Percentiles rank a stretch among this genome's conserved stretches.
Conservation (phyloP, 2,113 vertebrate genomes). For the Pteronura brasiliensis region DNA sequence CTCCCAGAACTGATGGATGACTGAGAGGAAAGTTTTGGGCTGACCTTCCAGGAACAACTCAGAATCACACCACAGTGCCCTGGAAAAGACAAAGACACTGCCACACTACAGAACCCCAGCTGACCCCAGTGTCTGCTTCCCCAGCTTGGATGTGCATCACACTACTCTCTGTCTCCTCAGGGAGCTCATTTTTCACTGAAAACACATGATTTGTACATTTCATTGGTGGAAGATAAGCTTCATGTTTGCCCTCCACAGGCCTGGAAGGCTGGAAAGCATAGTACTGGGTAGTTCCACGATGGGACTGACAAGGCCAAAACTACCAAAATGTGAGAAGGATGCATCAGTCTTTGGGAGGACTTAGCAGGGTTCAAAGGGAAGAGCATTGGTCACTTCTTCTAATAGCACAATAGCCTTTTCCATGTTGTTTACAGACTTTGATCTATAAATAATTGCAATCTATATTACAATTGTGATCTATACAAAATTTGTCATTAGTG, state of each 20-base stretch:
- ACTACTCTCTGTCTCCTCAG: neutral
- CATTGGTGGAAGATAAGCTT: neutral
- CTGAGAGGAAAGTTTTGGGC: neutral
- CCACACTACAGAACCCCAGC: too few species aligned
- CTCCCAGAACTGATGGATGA: neutral
- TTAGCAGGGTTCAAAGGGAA: rapidly evolving
- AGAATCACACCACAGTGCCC: neutral
- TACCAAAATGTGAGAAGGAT: neutral
- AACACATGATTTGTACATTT: neutral
- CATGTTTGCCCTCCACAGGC: neutral
- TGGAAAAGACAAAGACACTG: rapidly evolving
- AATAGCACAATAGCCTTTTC: neutral
- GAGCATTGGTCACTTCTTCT: neutral
- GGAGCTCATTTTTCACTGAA: neutral
- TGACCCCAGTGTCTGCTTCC: neutral
- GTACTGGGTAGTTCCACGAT: neutral
- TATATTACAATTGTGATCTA: too few species aligned
- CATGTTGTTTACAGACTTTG: neutral
- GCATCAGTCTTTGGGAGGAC: neutral
- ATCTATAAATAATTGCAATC: neutral
- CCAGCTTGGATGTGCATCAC: neutral
- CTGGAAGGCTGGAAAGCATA: neutral
- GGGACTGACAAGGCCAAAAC: rapidly evolving
- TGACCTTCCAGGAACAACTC: neutral
- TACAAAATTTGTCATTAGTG: too few species aligned